Evolutionary conservation across 2,888 invertebrate genomes (phyloP), one percentile per base, ranked within the genome.

Genomic region (Tricholauxania praeusta): DNA sequence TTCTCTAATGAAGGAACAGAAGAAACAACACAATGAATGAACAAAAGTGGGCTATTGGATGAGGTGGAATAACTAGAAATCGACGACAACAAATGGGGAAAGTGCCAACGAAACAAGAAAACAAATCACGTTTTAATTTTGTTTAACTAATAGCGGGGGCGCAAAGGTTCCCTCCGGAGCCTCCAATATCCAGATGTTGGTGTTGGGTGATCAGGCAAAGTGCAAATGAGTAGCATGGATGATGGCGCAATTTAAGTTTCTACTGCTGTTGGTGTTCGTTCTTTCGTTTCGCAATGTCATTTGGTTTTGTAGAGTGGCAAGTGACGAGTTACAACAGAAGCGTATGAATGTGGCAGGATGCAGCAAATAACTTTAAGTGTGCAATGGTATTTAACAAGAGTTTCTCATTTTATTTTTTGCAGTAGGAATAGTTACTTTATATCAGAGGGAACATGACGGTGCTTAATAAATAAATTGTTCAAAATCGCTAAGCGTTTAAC

Each of bases 41-140:
- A 64, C 60, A 70, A 71, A 63, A 59, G 72, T 28, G 62, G 65
- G 59, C 19, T n/a, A 53, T 39, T 10, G 51, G 12, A 3, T 65
- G 62, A 32, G 75, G 77, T 79, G 78, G 81, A 82, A 80, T 79
- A 79, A n/a, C 39, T 62, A 32, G 32, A 14, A 77, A 77, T 77
- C 75, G 80, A 76, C 74, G 75, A 71, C 73, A 77, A 77, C 78
- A 76, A 80, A 76, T 74, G 75, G 71, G 68, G 74, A 62, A 72
- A 74, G 77, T 74, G 74, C 72, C 73, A 80, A 74, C 79, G 80
- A 80, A 83, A 80, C 80, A 84, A 82, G 83, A 82, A 82, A 84
- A 83, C 84, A 84, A 84, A 84, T 84, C 82, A 83, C 82, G 83
- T 84, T 84, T 83, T 84, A 84, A 84, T 84, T 84, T 84, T 82